Evolutionary conservation across 2,797 vertebrate genomes (phyloP), one percentile per base, ranked within the genome.

Genomic region (Fistularia commersonii): DNA sequence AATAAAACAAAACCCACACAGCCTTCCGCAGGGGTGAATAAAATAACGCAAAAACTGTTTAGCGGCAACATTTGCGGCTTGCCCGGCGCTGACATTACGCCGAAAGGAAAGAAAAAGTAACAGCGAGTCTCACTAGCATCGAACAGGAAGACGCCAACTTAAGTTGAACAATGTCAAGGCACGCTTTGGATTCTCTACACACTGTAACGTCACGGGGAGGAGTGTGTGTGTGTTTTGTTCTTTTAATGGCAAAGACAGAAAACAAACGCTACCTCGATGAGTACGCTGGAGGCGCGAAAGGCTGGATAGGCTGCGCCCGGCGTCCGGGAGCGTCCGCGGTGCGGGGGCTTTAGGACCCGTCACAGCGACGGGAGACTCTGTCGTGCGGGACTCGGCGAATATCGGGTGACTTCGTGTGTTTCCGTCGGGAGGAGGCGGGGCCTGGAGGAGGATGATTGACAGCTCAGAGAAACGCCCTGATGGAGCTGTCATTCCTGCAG

Each of bases 351-450:
- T 69, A 69, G 79, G 77, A 79, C 74, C 83, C 77, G 81, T 76
- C 80, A 60, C 61, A n/a, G 10, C 72, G 66, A 41, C 72, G 61
- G 69, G 23, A 23, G 23, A 23, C 75, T 88, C 87, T 87, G 88
- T 88, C 88, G 88, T 87, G 80, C 84, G 88, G 88, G 79, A 69
- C 67, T 31, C 45, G 72, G 90, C 89, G 91, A 89, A 87, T 90
- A 86, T 73, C 72, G 3, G n/a, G 42, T 63, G 55, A 48, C 64
- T 73, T 57, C 77, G 77, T 42, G 80, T 51, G 31, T 79, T 82
- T 83, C 84, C 79, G 76, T 43, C 32, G 77, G 54, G 49, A 23
- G 23, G 23, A 4, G 88, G 88, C 82, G 86, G 78, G 76, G 71
- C 7, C 35, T 36, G 35, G 1, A 6, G 23, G 23, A 23, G 23